These are phyloP conservation scores for Yponomeuta evonymella DNA, from an alignment of 2,888 invertebrate genomes.

Conservation along the genomic window DNA sequence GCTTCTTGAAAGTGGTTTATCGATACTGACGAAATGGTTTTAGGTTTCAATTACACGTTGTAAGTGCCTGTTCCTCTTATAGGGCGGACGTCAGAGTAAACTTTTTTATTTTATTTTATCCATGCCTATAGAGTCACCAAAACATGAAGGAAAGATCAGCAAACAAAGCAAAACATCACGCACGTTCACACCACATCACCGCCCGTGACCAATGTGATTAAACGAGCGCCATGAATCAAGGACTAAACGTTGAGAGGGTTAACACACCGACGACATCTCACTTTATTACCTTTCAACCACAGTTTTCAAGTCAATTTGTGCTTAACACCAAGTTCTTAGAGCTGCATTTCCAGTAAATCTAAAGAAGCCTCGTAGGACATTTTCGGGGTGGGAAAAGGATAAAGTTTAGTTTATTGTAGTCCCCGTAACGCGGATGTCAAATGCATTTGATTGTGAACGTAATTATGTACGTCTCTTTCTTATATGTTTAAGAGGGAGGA, in stretches of 20 bases:
- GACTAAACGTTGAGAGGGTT: conserved; percentile 58
- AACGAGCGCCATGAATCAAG: conserved; percentile 62
- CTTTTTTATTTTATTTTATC: not conserved
- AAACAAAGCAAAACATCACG: not conserved
- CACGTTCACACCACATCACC: not conserved
- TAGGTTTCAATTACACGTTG: no score
- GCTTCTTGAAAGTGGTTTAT: no score
- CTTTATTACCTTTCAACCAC: conserved; percentile 7
- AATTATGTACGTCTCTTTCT: conserved; percentile 2
- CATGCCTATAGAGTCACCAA: not conserved
- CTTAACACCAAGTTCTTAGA: not conserved
- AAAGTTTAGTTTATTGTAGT: conserved; percentile 35
- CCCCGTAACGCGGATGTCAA: conserved; percentile 41
- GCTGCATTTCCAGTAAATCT: not conserved
- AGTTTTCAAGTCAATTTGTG: not conserved
- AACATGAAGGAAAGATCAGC: not conserved
- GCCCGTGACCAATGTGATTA: conserved; percentile 30
- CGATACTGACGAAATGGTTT: no score
- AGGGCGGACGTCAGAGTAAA: no score
- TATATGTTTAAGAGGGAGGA: conserved; percentile 4
- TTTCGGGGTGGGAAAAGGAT: not conserved
- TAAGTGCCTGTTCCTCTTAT: no score
- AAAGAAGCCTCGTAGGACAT: not conserved
- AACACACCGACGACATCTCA: conserved; percentile 45
- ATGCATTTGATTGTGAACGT: conserved; percentile 12